phyloP scores from a whole-genome alignment of 1,140 invertebrate species.

The Globodera ellingtonae region DNA sequence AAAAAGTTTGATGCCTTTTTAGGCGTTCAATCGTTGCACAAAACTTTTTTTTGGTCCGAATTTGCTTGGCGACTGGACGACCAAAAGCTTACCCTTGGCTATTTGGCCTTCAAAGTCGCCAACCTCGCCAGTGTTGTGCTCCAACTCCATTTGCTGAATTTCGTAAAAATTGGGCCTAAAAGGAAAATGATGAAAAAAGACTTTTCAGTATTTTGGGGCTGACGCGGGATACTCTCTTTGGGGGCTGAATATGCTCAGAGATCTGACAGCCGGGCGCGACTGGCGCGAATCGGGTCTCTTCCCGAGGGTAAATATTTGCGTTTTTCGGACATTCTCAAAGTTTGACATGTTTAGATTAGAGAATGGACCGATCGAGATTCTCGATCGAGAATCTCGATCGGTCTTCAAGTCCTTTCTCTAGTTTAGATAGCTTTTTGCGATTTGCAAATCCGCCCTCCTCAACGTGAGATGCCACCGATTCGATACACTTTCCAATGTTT shows the following conservation, averaged over 20 bases:
- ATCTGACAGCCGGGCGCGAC: conserved; percentile 64
- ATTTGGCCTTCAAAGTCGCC: conserved; percentile 5
- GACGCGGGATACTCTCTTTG: conserved; percentile 66
- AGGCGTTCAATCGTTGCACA: background rate
- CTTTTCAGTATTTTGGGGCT: conserved; percentile 52
- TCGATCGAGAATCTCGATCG: background rate
- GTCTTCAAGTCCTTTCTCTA: background rate
- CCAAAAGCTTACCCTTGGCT: background rate
- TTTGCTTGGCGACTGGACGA: background rate
- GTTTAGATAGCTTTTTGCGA: conserved; percentile 21
- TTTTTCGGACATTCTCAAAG: background rate
- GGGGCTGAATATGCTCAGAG: conserved; percentile 66
- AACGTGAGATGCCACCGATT: background rate
- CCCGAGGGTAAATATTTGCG: conserved; percentile 65
- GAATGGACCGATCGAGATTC: background rate
- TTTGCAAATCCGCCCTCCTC: conserved; percentile 9
- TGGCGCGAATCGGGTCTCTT: conserved; percentile 66
- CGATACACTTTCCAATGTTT: conserved; percentile 19
- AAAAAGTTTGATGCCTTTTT: background rate
- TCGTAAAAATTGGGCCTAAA: conserved; percentile 58
- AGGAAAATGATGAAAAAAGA: conserved; percentile 46
- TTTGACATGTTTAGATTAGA: background rate
- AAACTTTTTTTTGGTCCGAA: background rate
- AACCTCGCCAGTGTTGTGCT: conserved; percentile 1
- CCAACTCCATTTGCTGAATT: conserved; percentile 59